phyloP scores from a whole-genome alignment of 2,797 vertebrate genomes.

The Epinephelus awoara region DNA sequence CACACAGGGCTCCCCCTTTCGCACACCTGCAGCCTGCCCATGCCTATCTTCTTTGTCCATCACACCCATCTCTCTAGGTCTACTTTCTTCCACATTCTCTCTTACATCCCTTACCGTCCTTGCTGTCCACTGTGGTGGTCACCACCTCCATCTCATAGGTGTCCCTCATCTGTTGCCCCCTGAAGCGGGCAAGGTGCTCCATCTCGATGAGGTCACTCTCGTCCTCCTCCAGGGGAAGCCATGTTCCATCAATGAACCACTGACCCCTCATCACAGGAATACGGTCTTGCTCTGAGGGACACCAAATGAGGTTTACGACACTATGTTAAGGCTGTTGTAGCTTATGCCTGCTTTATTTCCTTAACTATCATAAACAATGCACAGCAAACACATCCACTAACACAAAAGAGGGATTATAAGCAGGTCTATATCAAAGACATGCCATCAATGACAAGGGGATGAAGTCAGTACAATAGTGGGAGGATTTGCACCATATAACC shows the following conservation, averaged over 20 bases:
- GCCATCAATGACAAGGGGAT: not conserved
- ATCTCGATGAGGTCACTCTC: slow-evolving; percentile 95
- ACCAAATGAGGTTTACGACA: not conserved
- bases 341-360: no score
- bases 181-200: slow-evolving; percentile 91
- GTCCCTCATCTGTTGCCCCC: slow-evolving; percentile 92
- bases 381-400: not conserved
- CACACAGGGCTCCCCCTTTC: not conserved
- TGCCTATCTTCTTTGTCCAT: not conserved
- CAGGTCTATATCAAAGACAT: no score
- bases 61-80: not conserved
- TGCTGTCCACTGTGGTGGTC: slow-evolving; percentile 89
- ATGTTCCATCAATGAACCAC: slow-evolving; percentile 96
- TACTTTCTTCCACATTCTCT: not conserved
- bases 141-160: slow-evolving; percentile 91
- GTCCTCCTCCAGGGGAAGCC: slow-evolving; percentile 95
- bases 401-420: no score
- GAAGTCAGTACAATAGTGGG: not conserved
- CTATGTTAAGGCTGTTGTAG: not conserved
- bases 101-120: slow-evolving; percentile 85
- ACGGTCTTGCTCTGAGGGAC: slow-evolving; percentile 90
- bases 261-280: slow-evolving; percentile 97
- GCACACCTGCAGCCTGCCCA: slow-evolving; percentile 6
- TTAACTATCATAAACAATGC: not conserved
- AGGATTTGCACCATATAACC: not conserved